Evolutionary conservation across 2,888 invertebrate genomes (phyloP).

Genomic region (Spisula solida): DNA sequence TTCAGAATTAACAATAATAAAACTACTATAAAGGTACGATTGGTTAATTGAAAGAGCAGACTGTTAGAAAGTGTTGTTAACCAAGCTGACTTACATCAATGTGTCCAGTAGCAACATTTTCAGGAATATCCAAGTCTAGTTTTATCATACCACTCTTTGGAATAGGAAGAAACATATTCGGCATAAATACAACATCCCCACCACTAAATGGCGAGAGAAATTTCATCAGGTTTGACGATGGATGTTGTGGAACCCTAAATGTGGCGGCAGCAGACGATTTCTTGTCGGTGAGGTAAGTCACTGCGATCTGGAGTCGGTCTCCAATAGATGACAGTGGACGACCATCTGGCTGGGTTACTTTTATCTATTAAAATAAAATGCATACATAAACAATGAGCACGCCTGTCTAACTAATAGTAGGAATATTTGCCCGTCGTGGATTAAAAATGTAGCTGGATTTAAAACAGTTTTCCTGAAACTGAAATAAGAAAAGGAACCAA

Average conservation of each 20-base stretch:
- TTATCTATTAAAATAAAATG: conserved; percentile 62
- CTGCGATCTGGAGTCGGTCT: conserved; percentile 59
- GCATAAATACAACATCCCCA: conserved; percentile 59
- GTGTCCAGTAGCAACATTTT: conserved; percentile 61
- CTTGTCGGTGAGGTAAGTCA: conserved; percentile 73
- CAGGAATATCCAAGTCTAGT: conserved; percentile 66
- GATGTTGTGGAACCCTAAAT: conserved; percentile 50
- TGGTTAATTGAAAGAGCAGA: no score
- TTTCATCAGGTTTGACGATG: conserved; percentile 50
- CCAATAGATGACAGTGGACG: conserved; percentile 67
- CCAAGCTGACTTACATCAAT: conserved; percentile 62
- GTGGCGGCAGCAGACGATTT: conserved; percentile 34
- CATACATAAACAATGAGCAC: background rate
- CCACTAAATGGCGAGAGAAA: conserved; percentile 59
- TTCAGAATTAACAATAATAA: no score
- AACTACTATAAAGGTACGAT: no score
- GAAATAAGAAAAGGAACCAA: no score
- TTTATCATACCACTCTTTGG: conserved; percentile 66
- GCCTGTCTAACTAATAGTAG: no score
- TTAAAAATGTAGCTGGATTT: no score
- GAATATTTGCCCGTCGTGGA: no score
- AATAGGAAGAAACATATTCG: conserved; percentile 56
- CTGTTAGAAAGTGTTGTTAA: no score
- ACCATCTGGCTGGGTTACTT: conserved; percentile 74
- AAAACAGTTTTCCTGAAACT: no score